Base-by-base conservation (phyloP, 2,797 vertebrate genomes). In the Lacerta agilis region DNA sequence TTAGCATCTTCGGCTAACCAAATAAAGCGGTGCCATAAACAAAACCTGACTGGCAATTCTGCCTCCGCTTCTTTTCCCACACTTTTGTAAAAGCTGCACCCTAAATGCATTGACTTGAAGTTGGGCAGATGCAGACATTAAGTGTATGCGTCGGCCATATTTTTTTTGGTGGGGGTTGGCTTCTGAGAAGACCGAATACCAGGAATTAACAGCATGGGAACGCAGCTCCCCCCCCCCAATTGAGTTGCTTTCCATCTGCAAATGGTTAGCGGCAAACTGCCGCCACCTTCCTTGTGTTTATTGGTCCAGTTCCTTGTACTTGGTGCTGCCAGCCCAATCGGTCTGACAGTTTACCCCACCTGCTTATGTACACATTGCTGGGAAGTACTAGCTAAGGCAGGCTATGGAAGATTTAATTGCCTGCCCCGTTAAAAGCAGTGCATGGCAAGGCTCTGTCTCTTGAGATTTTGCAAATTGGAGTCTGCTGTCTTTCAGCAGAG, bases 311-410 rank as follows among this genome's bases (percentile, higher is more conserved):
- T 94, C 92, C 90, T 73, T 81, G 76, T 92, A 91, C 88, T 87
- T 95, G 89, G 58, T 92, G 89, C 87, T 91, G 84, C 86, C 45
- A n/a, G 20, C 67, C 36, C 94, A 93, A 90, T 94, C 94, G 94
- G 89, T 91, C 86, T 90, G 89, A 36, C 76, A 94, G 92, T 95
- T 96, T 94, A 92, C 87, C 93, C 88, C 92, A 55, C 27, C 88
- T 3, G 41, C 78, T 94, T 82, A 71, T 94, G 89, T 93, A 93
- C 92, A 90, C 84, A 93, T 87, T 38, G 61, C 83, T 88, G 91
- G 92, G 84, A 29, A 91, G 82, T 82, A 23, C 88, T 55, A 0
- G 0, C 75, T 45, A 69, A 41, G 87, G 79, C 1, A 0, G 79
- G 75, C 0, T 0, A 73, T 85, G 61, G 80, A 67, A 67, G 33